Conservation (phyloP, 1,140 invertebrate species). For the Drosophila sp. region DNA sequence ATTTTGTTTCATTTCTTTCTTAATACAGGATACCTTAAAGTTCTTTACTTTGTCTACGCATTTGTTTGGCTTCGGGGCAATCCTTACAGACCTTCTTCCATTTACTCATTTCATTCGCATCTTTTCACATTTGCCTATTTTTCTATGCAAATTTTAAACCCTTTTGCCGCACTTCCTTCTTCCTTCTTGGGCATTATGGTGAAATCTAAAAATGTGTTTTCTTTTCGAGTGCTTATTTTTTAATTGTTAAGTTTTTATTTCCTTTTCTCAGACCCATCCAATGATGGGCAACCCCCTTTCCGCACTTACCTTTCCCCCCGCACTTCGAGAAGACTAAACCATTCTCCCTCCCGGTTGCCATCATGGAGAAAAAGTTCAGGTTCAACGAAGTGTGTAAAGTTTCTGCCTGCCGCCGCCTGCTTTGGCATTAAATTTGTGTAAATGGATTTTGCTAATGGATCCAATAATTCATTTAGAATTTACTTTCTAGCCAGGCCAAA, state of each 20-base stretch:
- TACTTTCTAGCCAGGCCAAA: slow-evolving; percentile 73
- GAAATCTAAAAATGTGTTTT: slow-evolving; percentile 79
- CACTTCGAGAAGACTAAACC: not conserved
- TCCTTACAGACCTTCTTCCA: slow-evolving; percentile 26
- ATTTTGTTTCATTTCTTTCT: too few species aligned
- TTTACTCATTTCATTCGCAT: slow-evolving; percentile 23
- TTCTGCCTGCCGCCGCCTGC: slow-evolving; percentile 59
- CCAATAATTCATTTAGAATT: slow-evolving; percentile 83
- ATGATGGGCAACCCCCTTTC: slow-evolving; percentile 7
- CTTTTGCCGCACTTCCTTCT: slow-evolving; percentile 56
- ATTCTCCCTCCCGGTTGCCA: not conserved
- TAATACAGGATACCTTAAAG: slow-evolving; percentile 17
- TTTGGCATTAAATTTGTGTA: slow-evolving; percentile 81
- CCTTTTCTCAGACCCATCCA: slow-evolving; percentile 11
- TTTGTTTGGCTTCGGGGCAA: slow-evolving; percentile 36
- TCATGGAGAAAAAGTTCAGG: slow-evolving; percentile 40
- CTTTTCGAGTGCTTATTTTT: slow-evolving; percentile 70
- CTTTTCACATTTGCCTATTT: slow-evolving; percentile 52
- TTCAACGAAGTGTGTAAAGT: slow-evolving; percentile 79
- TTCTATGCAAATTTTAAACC: slow-evolving; percentile 66
- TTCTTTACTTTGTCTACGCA: not conserved
- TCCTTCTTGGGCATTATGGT: slow-evolving; percentile 66
- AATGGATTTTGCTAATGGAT: slow-evolving; percentile 83
- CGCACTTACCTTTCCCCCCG: slow-evolving; percentile 25
- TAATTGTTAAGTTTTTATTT: slow-evolving; percentile 78